Conservation (phyloP, 2,888 invertebrate species). For the Synanthedon formicaeformis region DNA sequence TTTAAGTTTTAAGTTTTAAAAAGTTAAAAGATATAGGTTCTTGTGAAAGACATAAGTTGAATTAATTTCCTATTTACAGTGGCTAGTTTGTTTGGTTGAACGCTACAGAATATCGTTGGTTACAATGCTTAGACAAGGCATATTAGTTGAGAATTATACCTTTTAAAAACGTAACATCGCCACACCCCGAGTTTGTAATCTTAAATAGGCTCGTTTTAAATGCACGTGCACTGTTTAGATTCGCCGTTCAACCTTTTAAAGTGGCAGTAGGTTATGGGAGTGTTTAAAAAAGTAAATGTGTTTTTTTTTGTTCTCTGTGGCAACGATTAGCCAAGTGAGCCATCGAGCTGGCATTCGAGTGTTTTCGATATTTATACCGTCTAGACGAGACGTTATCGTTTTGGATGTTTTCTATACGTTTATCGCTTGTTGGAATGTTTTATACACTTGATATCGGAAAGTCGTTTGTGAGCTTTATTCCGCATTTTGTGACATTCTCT, state of each 20-base stretch:
- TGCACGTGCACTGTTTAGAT: slow-evolving; percentile 46
- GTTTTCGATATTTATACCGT: slow-evolving; percentile 60
- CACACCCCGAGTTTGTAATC: slow-evolving; percentile 38
- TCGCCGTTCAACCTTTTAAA: slow-evolving; percentile 54
- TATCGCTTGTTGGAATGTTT: slow-evolving; percentile 55
- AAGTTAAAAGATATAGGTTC: no score
- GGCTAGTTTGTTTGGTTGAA: no score
- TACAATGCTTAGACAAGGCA: no score
- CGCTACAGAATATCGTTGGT: no score
- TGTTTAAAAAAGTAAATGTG: slow-evolving; percentile 38
- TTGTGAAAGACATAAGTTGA: no score
- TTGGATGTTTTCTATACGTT: slow-evolving; percentile 43
- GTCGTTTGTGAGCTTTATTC: slow-evolving; percentile 8
- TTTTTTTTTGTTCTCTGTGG: slow-evolving; percentile 31
- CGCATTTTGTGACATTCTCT: no score
- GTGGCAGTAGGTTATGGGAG: slow-evolving; percentile 48
- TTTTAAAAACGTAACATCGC: slow-evolving; percentile 6
- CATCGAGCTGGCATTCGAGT: slow-evolving; percentile 63
- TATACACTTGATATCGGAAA: slow-evolving; percentile 51
- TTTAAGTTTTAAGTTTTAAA: no score
- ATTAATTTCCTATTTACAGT: no score
- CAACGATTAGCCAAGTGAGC: slow-evolving; percentile 67
- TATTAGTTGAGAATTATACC: no score
- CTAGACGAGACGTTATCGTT: slow-evolving; percentile 56
- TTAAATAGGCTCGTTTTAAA: slow-evolving; percentile 39